Evolutionary conservation across 2,113 vertebrate species (phyloP), one percentile per base, ranked within the genome.

Genomic region (Oncorhynchus keta): DNA sequence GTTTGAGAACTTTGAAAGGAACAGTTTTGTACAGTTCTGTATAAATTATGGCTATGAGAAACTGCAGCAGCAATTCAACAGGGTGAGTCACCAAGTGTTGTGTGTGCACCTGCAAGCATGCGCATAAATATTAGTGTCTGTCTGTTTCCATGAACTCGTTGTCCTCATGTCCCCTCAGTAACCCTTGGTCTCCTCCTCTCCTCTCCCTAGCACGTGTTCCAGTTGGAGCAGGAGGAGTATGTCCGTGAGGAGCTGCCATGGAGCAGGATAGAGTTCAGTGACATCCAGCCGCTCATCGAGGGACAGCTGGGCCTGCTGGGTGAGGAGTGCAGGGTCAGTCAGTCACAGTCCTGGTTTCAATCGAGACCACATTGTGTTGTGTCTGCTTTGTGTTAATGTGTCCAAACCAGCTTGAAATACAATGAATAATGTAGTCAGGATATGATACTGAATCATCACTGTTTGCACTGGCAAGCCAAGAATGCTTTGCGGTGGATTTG

Each of bases 11-110:
- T 95, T 95, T 77, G 89, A 95, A 24, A 79, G 84, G 69, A 95
- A 96, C 90, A 95, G 94, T 79, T 95, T 95, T 85, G 94, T 95
- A 78, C 94, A 95, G 84, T 95, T 95, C 84, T 95, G 94, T 78
- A 95, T 95, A 77, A 95, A 95, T 81, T 95, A 93, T 62, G 94
- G 93, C 6, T 95, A 95, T 68, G 94, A 95, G 81, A 95, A 95
- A 74, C 91, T 95, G 51, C 94, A 95, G 74, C 94, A 95, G 75
- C 93, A 95, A 70, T 95, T 95, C 82, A 95, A 93, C 84, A 87
- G 90, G 91, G 94, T 95, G 35, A 39, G 35, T 39, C 35, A 39
- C 35, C 35, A 39, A 39, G 35, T 39, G 35, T 2, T 35, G 32
- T 35, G 32, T 32, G 32, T 35, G 39, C 2, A 9, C 8, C 8